Base-by-base conservation (phyloP, 2,797 vertebrate species). In the Cephalopachus bancanus region DNA sequence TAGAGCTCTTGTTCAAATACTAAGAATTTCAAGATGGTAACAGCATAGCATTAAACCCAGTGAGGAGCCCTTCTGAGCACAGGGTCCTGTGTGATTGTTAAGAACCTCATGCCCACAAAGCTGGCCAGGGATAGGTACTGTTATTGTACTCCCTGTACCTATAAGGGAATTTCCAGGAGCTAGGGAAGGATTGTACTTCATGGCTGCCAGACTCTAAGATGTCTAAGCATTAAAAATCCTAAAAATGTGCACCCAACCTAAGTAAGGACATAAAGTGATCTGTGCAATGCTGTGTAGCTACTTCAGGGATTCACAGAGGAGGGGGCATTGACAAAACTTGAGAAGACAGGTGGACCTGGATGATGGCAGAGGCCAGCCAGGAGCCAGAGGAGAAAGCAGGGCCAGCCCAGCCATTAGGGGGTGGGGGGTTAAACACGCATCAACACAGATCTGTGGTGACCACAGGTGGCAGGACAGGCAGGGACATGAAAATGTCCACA, bases 271-370 rank as follows among this genome's bases (percentile, higher is more conserved):
- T 33, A 20, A 2, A 28, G n/a, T 2, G 9, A 1, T 10, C 69
- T 11, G 44, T 9, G 24, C 6, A 0, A 14, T 2, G 51, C 0
- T 0, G 64, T 1, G 64, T 1, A 26, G 87, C 49, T 8, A 0
- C 57, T 26, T 37, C 22, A 2, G 28, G 33, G 67, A 44, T 59
- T 62, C 15, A 0, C 1, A 22, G 78, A 62, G 33, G 4, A 67
- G 75, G 57, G 64, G 10, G 12, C 17, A 7, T 16, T 20, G 28
- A 64, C 0, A 3, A 88, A 53, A 44, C 24, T 57, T 30, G 0
- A 26, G 75, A 51, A 10, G 49, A 17, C 12, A 9, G 57, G 37
- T 1, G 2, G 37, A 11, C 37, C 26, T n/a, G 76, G 59, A 72
- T 11, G 26, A 53, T 2, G 17, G 60, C 67, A 59, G 75, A 59